These are phyloP conservation scores for Caenorhabditis drosophilae DNA, from an alignment of 2,888 invertebrate species.

Conservation along the genomic window DNA sequence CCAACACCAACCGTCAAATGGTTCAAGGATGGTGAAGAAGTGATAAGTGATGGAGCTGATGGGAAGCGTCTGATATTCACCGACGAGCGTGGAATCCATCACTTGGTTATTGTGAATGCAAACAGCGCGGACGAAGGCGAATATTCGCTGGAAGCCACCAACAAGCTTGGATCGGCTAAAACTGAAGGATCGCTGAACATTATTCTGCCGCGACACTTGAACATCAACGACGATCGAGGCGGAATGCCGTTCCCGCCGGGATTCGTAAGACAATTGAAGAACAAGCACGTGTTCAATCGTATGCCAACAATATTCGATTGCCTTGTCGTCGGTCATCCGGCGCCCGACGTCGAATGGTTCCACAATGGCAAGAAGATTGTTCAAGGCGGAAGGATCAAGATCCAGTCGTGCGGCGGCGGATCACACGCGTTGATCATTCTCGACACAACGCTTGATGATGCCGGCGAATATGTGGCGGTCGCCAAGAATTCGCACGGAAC, in stretches of 20 bases:
- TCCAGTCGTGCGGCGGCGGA: slow-evolving; percentile 68
- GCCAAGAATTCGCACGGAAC: slow-evolving; percentile 66
- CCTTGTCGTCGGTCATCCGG: slow-evolving; percentile 66
- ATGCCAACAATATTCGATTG: slow-evolving; percentile 69
- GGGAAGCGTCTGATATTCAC: slow-evolving; percentile 62
- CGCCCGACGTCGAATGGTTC: slow-evolving; percentile 67
- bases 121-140: slow-evolving; percentile 69
- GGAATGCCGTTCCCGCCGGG: slow-evolving; percentile 69
- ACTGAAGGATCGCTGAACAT: slow-evolving; percentile 63
- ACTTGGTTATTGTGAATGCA: slow-evolving; percentile 65
- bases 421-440: slow-evolving; percentile 68
- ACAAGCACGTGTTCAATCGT: slow-evolving; percentile 69
- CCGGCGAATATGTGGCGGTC: slow-evolving; percentile 67
- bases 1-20: slow-evolving; percentile 71
- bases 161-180: slow-evolving; percentile 67
- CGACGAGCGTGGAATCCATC: slow-evolving; percentile 68
- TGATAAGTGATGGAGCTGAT: slow-evolving; percentile 60
- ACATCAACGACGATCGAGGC: slow-evolving; percentile 44
- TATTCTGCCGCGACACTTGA: slow-evolving; percentile 57
- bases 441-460: slow-evolving; percentile 65
- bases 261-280: slow-evolving; percentile 68
- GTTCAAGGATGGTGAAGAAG: slow-evolving; percentile 68
- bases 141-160: slow-evolving; percentile 67
- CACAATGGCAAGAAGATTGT: slow-evolving; percentile 71
- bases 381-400: slow-evolving; percentile 70